Conservation (phyloP, 2,113 vertebrate species). For the Hydropotes inermis region DNA sequence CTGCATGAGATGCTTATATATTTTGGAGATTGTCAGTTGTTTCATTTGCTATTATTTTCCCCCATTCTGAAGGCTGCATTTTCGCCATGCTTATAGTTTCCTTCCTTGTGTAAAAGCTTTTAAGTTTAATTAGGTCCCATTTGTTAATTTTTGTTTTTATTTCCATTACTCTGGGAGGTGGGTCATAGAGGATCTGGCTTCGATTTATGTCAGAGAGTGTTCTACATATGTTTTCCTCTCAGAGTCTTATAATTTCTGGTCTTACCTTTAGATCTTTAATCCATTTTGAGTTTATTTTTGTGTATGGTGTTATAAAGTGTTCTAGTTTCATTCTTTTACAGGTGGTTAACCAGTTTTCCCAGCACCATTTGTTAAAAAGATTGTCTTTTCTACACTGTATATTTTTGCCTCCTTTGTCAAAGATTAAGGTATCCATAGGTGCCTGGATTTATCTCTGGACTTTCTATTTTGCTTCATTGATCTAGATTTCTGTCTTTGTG, state of each 20-base stretch:
- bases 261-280: not conserved
- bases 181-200: not conserved
- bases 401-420: not conserved
- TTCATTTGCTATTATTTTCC: not conserved
- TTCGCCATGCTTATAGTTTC: not conserved
- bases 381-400: not conserved
- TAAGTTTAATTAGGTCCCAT: not conserved
- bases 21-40: not conserved
- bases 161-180: not conserved
- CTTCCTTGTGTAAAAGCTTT: not conserved
- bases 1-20: not conserved
- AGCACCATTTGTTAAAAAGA: not conserved
- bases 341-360: not conserved
- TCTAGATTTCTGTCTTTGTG: not conserved
- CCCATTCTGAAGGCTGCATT: not conserved
- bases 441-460: not conserved
- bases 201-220: not conserved
- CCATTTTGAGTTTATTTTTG: not conserved
- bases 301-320: not conserved
- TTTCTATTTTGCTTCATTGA: not conserved
- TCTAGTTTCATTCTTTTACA: not conserved
- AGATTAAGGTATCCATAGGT: not conserved
- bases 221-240: not conserved
- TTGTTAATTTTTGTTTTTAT: not conserved
- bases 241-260: not conserved